Conservation (phyloP, 2,113 vertebrate genomes). For the Promerops cafer region DNA sequence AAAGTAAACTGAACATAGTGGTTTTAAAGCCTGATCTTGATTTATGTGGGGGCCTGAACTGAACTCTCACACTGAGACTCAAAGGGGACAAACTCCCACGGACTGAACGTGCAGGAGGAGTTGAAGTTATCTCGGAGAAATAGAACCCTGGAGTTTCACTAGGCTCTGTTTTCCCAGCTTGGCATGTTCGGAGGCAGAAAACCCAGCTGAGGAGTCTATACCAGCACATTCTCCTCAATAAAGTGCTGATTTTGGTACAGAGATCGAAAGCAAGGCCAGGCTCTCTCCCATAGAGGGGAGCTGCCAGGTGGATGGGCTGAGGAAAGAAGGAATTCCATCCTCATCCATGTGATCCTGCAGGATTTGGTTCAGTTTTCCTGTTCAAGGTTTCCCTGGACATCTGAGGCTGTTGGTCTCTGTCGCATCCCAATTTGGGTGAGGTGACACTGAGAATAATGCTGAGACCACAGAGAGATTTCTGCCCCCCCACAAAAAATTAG, state of each 20-base stretch:
- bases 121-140: neutral
- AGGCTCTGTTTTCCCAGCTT: neutral
- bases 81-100: neutral
- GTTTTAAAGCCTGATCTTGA: neutral
- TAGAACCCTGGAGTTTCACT: neutral
- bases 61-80: neutral
- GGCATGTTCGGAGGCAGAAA: neutral
- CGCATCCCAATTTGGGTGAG: neutral
- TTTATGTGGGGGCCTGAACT: neutral
- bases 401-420: neutral
- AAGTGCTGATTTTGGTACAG: neutral
- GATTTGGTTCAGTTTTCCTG: neutral
- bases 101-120: neutral
- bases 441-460: neutral
- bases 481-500: accelerated
- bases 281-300: accelerated
- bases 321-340: neutral
- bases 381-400: neutral
- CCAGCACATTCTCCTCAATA: neutral
- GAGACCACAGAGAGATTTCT: neutral
- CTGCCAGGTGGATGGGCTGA: neutral
- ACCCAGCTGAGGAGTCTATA: neutral
- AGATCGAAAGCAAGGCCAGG: neutral
- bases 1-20: neutral
- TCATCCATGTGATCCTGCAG: accelerated